Conservation (phyloP, 1,140 invertebrate genomes). For the Cyclina sinensis region DNA sequence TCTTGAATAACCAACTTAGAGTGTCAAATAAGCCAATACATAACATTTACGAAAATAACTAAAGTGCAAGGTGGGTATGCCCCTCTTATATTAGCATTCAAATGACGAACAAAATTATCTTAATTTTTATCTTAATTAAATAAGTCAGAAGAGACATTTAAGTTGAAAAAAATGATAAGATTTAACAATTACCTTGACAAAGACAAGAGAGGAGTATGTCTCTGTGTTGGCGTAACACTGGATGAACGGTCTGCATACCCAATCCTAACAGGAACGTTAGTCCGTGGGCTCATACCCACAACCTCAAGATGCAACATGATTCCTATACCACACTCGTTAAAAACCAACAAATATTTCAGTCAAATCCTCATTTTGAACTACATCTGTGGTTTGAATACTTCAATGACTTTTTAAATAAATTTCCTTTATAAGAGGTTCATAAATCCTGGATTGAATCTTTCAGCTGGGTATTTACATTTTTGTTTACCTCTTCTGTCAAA, state of each 20-base stretch:
- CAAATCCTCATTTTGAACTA: conserved; percentile 16
- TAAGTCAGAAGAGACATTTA: no score
- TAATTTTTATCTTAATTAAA: no score
- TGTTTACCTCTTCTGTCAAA: conserved; percentile 36
- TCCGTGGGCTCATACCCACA: conserved; percentile 63
- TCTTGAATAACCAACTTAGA: no score
- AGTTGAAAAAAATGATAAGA: no score
- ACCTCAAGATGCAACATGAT: conserved; percentile 66
- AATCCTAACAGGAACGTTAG: conserved; percentile 53
- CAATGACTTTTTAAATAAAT: conserved; percentile 42
- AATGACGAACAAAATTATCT: no score
- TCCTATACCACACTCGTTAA: neutral
- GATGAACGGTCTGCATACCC: conserved; percentile 63
- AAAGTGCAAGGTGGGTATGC: no score
- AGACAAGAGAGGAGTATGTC: conserved; percentile 55
- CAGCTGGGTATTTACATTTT: conserved; percentile 36
- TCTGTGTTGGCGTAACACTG: conserved; percentile 55
- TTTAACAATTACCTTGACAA: conserved; percentile 56
- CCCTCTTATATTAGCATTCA: no score
- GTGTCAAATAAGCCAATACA: no score
- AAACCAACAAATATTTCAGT: neutral
- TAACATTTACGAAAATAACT: no score
- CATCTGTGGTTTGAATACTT: conserved; percentile 8
- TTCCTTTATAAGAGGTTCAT: conserved; percentile 34
- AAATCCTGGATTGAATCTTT: conserved; percentile 41